Percentiles rank a stretch among this genome's conserved stretches.
Conservation (phyloP, 1,140 invertebrate genomes). For the Drosophila ironensis region DNA sequence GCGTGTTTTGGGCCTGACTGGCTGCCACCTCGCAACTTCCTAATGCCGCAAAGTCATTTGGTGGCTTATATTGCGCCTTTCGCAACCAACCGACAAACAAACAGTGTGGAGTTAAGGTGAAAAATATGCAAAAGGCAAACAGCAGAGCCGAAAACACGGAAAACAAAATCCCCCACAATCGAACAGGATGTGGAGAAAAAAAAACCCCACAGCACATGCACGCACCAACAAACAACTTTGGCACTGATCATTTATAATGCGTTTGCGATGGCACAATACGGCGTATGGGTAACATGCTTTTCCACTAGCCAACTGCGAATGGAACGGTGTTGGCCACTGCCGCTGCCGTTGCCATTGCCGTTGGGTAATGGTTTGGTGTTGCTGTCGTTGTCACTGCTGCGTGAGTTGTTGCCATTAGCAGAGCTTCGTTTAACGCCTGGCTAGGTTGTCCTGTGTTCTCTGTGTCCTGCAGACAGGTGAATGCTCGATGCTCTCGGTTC, state of each 20-base stretch:
- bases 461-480: constrained; percentile 11
- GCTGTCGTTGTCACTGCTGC: constrained; percentile 28
- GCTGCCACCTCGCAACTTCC: constrained; percentile 42
- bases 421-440: constrained; percentile 63
- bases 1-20: constrained; percentile 50
- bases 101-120: constrained; percentile 51
- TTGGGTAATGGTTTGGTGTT: constrained; percentile 9
- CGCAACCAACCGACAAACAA: constrained; percentile 14
- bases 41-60: constrained; percentile 76
- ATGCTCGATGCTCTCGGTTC: constrained; percentile 6
- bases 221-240: constrained; percentile 29
- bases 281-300: constrained; percentile 70
- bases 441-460: background rate
- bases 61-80: constrained; percentile 57
- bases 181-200: constrained; percentile 5
- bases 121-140: constrained; percentile 58
- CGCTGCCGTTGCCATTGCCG: constrained; percentile 9
- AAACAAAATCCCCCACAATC: constrained; percentile 18
- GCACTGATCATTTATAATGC: constrained; percentile 66
- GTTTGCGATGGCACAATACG: constrained; percentile 49
- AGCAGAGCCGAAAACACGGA: constrained; percentile 28
- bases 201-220: constrained; percentile 1
- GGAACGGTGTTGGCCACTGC: constrained; percentile 28
- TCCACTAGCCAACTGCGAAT: constrained; percentile 38
- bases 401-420: constrained; percentile 62